Base-by-base conservation (phyloP, 2,888 invertebrate species). In the Rapana venosa region DNA sequence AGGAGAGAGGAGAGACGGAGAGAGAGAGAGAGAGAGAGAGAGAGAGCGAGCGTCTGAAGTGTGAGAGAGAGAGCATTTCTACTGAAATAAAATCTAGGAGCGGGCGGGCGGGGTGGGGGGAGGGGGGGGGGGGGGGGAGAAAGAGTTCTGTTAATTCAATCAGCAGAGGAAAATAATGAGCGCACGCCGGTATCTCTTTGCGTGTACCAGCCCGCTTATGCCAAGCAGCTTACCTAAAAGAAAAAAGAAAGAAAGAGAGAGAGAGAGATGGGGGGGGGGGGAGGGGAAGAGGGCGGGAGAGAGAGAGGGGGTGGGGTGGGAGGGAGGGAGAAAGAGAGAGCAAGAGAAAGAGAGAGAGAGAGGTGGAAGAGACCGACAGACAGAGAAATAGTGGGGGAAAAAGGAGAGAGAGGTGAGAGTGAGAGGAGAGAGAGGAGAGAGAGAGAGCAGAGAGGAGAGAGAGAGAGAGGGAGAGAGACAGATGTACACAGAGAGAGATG, bases 91-190 rank as follows among this genome's bases (percentile, higher is more conserved):
- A n/a, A 81, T 81, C 36, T 81, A 32, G 35, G 36, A 20, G 81
- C 8, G 35, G 30, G 47, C 26, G 66, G 74, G 74, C n/a, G 35
- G 36, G 30, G 81, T 11, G 35, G 30, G 47, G 5, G 66, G 74
- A 30, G n/a, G n/a, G n/a, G n/a, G n/a, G n/a, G n/a, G n/a, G n/a
- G n/a, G n/a, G n/a, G n/a, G n/a, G n/a, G n/a, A n/a, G n/a, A 30
- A 77, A 30, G 74, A 77, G 26, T 30, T 77, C 15, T 77, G 74
- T n/a, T 32, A 77, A 77, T n/a, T 77, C 74, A n/a, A 77, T 77
- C 74, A 77, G 74, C 74, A 77, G n/a, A 77, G 74, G 74, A n/a
- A 77, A 77, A 77, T 77, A 77, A 77, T 77, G 74, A 77, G 74
- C 74, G 74, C 74, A n/a, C 74, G n/a, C 74, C 74, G n/a, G 74